Evolutionary conservation across 2,113 vertebrate species (phyloP).

Genomic region (Gymnogyps californianus): DNA sequence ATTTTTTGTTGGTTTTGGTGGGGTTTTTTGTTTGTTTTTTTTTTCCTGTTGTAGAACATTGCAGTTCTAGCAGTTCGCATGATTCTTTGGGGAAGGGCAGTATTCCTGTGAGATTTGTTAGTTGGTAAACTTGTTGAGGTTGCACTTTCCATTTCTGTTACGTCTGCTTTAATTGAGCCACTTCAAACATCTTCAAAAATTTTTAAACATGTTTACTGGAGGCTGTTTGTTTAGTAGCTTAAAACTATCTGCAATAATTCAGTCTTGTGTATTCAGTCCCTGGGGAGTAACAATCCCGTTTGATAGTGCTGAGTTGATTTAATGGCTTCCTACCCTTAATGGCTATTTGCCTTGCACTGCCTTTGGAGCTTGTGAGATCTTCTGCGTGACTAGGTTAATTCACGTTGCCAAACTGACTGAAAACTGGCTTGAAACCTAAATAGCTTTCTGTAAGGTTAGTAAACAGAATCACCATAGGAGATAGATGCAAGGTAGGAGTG

Average conservation of each 20-base stretch:
- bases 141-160: not conserved
- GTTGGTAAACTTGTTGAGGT: not conserved
- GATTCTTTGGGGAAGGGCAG: not conserved
- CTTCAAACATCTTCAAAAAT: not conserved
- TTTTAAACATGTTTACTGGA: not conserved
- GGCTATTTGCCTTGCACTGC: not conserved
- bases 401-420: not conserved
- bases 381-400: not conserved
- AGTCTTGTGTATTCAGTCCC: not conserved
- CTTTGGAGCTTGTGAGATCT: not conserved
- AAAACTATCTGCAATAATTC: not conserved
- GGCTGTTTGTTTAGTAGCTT: not conserved
- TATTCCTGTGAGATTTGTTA: not conserved
- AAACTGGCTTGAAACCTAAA: not conserved
- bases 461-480: not conserved
- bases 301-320: not conserved
- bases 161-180: not conserved
- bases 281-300: not conserved
- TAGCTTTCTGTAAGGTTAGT: not conserved
- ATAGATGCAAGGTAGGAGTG: not conserved
- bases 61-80: not conserved
- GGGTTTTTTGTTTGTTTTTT: not conserved
- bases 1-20: not conserved
- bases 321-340: not conserved
- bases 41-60: not conserved